These are phyloP conservation scores for Ginglymostoma cirratum DNA, from an alignment of 2,113 vertebrate genomes.

Conservation along the genomic window DNA sequence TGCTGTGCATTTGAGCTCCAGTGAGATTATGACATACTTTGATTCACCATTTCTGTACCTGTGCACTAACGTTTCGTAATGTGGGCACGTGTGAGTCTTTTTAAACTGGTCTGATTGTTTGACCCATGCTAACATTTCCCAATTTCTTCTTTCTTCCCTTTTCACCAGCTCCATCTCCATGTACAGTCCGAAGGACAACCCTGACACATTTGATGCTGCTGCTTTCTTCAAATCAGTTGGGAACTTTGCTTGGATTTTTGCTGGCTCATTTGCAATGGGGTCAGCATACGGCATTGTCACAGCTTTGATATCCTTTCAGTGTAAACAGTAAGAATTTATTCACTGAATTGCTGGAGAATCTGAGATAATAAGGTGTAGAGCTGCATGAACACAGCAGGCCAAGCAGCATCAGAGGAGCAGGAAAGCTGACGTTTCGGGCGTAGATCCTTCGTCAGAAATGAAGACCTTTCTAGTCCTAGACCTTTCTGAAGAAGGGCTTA, in stretches of 20 bases:
- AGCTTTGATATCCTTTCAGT: constrained; percentile 76
- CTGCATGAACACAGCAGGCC: no score
- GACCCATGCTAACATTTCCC: constrained; percentile 30
- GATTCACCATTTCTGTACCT: background rate
- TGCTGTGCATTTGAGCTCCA: background rate
- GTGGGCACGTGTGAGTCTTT: background rate
- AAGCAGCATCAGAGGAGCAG: no score
- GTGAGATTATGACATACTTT: background rate
- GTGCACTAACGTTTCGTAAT: background rate
- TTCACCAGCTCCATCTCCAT: constrained; percentile 67
- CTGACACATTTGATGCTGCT: constrained; percentile 55
- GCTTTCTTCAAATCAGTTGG: constrained; percentile 66
- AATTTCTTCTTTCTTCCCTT: constrained; percentile 43
- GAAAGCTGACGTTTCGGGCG: no score
- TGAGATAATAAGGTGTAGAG: no score
- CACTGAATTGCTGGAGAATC: no score
- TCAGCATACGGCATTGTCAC: constrained; percentile 69
- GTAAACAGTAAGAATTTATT: background rate
- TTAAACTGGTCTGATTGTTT: background rate
- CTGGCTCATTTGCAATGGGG: constrained; percentile 68
- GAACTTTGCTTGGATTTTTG: constrained; percentile 70
- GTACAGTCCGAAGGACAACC: constrained; percentile 65
- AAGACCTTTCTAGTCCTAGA: no score
- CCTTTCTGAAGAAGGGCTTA: no score
- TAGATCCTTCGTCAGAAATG: no score